phyloP scores from a whole-genome alignment of 1,140 invertebrate genomes.

The Hypsibius dujardini region DNA sequence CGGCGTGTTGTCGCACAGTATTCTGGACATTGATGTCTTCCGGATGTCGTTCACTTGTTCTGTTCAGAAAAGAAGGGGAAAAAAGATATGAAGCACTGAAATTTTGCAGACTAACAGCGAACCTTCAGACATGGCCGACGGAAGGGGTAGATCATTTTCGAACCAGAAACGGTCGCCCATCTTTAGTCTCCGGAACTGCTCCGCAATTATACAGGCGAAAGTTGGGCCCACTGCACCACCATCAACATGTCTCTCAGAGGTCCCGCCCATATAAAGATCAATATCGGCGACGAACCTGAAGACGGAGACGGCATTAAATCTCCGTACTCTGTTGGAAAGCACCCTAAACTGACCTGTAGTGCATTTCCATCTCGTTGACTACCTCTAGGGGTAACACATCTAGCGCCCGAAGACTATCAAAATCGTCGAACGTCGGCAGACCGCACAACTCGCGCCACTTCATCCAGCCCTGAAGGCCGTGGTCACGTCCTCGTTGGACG shows the following conservation, averaged over 20 bases:
- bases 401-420: not conserved
- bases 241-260: constrained; percentile 33
- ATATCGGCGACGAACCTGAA: constrained; percentile 31
- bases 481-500: constrained; percentile 46
- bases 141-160: constrained; percentile 23
- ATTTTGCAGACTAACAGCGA: not conserved
- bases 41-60: not conserved
- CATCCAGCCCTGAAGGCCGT: constrained; percentile 33
- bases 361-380: not conserved
- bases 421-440: not conserved
- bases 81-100: not conserved
- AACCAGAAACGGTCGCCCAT: constrained; percentile 39
- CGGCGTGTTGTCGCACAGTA: constrained; percentile 1
- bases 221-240: constrained; percentile 74
- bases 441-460: constrained; percentile 31
- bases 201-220: constrained; percentile 82
- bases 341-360: constrained; percentile 1
- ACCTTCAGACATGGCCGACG: not conserved
- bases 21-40: not conserved
- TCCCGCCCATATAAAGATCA: constrained; percentile 34
- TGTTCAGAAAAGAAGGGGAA: not conserved
- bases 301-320: too few species aligned
- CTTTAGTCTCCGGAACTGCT: constrained; percentile 71
- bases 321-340: not conserved
- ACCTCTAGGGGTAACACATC: not conserved